Conservation (phyloP, 2,113 vertebrate genomes). For the Egretta garzetta region DNA sequence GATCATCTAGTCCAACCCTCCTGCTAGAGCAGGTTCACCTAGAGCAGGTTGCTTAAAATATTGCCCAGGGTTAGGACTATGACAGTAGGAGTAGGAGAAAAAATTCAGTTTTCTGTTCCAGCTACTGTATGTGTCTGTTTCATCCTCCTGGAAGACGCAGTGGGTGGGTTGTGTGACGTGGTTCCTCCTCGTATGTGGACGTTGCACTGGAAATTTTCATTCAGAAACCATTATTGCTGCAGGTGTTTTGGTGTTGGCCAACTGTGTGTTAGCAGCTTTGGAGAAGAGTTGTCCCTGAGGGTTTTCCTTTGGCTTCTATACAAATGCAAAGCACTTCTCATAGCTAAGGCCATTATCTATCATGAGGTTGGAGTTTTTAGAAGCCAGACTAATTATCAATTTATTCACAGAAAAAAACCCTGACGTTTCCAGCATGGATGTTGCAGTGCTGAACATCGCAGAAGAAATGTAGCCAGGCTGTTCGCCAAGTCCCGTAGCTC, state of each 20-base stretch:
- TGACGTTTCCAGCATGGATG: neutral
- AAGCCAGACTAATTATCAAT: neutral
- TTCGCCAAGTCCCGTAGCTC: neutral
- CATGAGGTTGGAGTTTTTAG: neutral
- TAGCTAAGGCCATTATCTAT: neutral
- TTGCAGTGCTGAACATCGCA: neutral
- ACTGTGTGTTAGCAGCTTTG: conserved; percentile 5
- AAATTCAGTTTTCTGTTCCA: neutral
- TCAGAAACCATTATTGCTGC: conserved; percentile 7
- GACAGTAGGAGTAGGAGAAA: neutral
- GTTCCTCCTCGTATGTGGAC: accelerated
- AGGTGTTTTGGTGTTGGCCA: conserved; percentile 17
- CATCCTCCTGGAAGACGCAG: neutral
- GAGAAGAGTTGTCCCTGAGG: neutral
- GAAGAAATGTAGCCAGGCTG: neutral
- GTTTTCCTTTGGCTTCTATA: conserved; percentile 1
- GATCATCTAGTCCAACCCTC: no score
- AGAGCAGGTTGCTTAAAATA: neutral
- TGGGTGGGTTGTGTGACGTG: neutral
- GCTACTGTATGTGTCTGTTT: neutral
- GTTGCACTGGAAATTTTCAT: neutral
- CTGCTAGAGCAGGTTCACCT: no score
- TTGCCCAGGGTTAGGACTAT: neutral
- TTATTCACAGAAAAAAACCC: neutral
- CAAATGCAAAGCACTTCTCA: neutral